Percentiles rank a stretch among this genome's conserved stretches.
phyloP scores from a whole-genome alignment of 2,113 vertebrate species.

The Nothobranchius furzeri region DNA sequence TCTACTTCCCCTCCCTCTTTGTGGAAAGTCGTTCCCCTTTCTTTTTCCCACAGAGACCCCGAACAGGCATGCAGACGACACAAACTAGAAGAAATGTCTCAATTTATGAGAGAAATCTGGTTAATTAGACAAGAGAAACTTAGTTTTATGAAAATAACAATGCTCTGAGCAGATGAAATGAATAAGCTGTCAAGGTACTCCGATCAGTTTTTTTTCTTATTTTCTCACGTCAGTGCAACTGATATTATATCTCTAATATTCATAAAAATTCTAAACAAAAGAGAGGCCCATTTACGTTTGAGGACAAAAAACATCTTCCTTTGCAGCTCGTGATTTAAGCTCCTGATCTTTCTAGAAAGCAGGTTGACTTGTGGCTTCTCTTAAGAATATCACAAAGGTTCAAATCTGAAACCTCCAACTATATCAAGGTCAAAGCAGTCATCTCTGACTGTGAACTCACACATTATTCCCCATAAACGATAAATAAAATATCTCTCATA shows the following conservation, averaged over 20 bases:
- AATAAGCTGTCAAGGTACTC: background rate
- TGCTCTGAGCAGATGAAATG: background rate
- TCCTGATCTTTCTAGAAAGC: conserved; percentile 34
- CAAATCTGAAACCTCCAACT: background rate
- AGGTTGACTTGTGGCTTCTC: background rate
- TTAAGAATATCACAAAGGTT: conserved; percentile 6
- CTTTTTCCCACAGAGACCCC: conserved; percentile 12
- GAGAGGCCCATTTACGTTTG: conserved; percentile 3
- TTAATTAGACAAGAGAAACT: conserved; percentile 11
- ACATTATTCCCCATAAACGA: conserved; percentile 4
- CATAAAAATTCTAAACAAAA: conserved; percentile 1
- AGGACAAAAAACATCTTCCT: conserved; percentile 21
- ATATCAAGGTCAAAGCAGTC: background rate
- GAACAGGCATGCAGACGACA: conserved; percentile 5
- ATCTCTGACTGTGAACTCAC: background rate
- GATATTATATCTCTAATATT: conserved; percentile 3
- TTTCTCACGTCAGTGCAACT: background rate
- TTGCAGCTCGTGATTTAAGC: conserved; percentile 31
- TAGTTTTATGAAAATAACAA: background rate
- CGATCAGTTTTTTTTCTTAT: background rate
- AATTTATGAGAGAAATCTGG: conserved; percentile 2
- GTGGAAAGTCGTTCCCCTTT: conserved; percentile 20
- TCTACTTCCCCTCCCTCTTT: conserved; percentile 33
- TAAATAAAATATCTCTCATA: conserved; percentile 1
- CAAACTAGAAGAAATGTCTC: background rate